A percentile compares a stretch with the other conserved stretches of the same genome.
Conservation (phyloP, 2,888 invertebrate genomes). For the Morpho helenor region DNA sequence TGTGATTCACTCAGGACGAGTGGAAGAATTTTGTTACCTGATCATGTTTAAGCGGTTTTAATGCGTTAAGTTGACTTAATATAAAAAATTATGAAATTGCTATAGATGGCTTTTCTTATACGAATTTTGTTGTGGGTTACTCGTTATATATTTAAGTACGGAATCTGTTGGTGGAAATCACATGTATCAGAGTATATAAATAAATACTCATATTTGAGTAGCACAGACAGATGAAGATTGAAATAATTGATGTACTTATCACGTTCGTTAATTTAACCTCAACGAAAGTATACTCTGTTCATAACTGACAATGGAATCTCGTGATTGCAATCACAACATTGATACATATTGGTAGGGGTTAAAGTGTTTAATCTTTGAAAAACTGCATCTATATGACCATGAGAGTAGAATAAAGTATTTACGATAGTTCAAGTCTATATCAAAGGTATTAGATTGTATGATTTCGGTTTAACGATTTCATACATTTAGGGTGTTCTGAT, state of each 20-base stretch:
- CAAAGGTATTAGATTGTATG: slow-evolving; percentile 19
- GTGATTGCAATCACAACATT: slow-evolving; percentile 17
- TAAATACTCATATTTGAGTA: slow-evolving; percentile 10
- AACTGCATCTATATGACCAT: slow-evolving; percentile 9
- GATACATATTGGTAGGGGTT: slow-evolving; percentile 9
- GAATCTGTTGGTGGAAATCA: slow-evolving; percentile 7
- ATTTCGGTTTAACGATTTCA: slow-evolving; percentile 24
- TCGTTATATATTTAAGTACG: not conserved
- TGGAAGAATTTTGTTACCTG: slow-evolving; percentile 27
- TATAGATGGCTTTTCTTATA: slow-evolving; percentile 9
- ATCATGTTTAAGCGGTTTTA: slow-evolving; percentile 27
- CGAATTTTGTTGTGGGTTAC: slow-evolving; percentile 9
- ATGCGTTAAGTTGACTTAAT: slow-evolving; percentile 23
- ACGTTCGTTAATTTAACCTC: slow-evolving; percentile 6
- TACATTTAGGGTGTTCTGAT: slow-evolving; percentile 29
- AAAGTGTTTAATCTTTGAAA: slow-evolving; percentile 17
- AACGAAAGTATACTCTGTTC: slow-evolving; percentile 23
- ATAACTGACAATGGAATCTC: slow-evolving; percentile 41
- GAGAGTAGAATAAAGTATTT: slow-evolving; percentile 14
- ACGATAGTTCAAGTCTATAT: slow-evolving; percentile 12
- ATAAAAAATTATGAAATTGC: slow-evolving; percentile 10
- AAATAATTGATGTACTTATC: slow-evolving; percentile 15
- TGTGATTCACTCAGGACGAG: slow-evolving; percentile 13
- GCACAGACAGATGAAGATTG: not conserved
- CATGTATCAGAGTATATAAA: not conserved